phyloP scores from a whole-genome alignment of 1,140 invertebrate species.

The Geopemphigus sp. region DNA sequence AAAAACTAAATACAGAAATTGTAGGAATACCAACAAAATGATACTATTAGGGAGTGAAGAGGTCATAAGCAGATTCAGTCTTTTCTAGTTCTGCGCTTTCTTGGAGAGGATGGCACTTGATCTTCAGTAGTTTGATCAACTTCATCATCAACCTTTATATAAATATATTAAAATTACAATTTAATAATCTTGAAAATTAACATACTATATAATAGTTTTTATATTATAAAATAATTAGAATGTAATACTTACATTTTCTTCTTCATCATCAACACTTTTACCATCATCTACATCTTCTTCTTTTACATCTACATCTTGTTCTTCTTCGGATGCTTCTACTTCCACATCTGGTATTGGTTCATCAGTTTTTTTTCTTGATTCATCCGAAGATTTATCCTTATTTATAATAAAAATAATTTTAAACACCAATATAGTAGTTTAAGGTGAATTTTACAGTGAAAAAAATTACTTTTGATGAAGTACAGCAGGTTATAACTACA shows the following conservation, averaged over 20 bases:
- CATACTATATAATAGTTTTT: neutral
- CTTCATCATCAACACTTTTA: conserved; percentile 52
- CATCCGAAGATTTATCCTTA: conserved; percentile 55
- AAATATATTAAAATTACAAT: neutral
- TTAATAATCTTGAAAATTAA: neutral
- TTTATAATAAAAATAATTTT: conserved; percentile 45
- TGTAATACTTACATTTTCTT: conserved; percentile 29
- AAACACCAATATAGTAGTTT: conserved; percentile 11
- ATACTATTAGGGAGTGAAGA: conserved; percentile 10
- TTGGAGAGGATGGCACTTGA: conserved; percentile 51
- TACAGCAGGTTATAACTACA: conserved; percentile 38
- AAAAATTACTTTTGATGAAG: conserved; percentile 51
- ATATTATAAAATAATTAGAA: neutral
- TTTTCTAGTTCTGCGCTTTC: conserved; percentile 52
- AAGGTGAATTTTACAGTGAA: conserved; percentile 15
- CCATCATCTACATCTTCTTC: conserved; percentile 53
- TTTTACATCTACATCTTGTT: conserved; percentile 48
- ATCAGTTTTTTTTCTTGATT: conserved; percentile 65
- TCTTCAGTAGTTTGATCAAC: conserved; percentile 44
- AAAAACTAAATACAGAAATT: conserved; percentile 32
- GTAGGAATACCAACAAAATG: conserved; percentile 45
- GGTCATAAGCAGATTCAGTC: conserved; percentile 51
- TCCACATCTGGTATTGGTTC: conserved; percentile 58
- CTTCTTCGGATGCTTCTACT: conserved; percentile 54
- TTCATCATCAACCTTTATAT: conserved; percentile 31